phyloP scores from a whole-genome alignment of 1,140 invertebrate species.

The Neotoxoptera formosana region DNA sequence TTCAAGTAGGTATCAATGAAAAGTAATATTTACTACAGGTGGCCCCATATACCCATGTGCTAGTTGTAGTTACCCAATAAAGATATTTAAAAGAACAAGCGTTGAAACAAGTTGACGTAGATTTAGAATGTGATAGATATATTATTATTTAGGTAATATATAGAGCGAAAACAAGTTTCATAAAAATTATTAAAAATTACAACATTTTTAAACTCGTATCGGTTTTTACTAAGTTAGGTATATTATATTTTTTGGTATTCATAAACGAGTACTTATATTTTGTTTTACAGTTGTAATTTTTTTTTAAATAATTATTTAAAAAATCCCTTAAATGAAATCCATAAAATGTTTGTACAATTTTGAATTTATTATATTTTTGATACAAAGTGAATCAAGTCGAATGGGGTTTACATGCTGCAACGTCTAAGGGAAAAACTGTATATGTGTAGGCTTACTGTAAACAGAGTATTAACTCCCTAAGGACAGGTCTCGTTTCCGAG shows the following conservation, averaged over 20 bases:
- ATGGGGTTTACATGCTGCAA: background rate
- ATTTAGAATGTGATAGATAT: background rate
- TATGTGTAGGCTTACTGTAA: constrained; percentile 20
- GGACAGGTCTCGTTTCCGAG: constrained; percentile 47
- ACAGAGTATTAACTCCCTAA: constrained; percentile 44
- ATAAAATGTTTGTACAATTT: background rate
- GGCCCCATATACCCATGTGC: background rate
- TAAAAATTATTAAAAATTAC: no score
- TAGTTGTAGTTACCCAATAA: background rate
- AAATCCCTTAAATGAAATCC: background rate
- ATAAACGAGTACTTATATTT: no score
- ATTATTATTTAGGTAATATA: background rate
- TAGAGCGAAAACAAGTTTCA: no score
- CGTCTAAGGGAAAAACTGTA: background rate
- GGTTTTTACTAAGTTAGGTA: no score
- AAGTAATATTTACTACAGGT: background rate
- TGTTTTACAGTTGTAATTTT: no score
- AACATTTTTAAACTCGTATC: no score
- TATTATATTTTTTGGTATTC: no score
- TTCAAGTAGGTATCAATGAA: background rate
- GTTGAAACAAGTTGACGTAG: background rate
- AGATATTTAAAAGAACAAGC: background rate
- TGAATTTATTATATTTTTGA: background rate
- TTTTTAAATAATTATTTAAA: background rate
- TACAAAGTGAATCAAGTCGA: constrained; percentile 12